Base-by-base conservation (phyloP, 2,113 vertebrate genomes). In the Maccullochella peelii region DNA sequence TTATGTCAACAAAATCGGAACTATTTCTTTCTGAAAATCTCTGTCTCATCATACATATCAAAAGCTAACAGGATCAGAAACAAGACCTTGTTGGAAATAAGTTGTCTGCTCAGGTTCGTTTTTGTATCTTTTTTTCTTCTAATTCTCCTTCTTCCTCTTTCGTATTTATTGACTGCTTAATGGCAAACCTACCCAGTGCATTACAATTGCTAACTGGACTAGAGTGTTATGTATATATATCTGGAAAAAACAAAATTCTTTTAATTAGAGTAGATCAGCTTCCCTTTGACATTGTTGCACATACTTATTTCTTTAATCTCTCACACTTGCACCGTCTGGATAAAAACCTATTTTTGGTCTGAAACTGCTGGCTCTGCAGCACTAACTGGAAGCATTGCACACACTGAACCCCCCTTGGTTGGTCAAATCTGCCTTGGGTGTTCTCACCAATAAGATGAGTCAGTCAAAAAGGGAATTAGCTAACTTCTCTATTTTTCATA, bases 391-490 rank as follows among this genome's bases (percentile, higher is more conserved):
- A 86, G 77, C 63, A 76, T 63, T n/a, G 78, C 58, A 55, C 57
- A 23, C 40, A 42, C 79, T n/a, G 70, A 30, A n/a, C n/a, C 58
- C 67, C 68, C 84, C 44, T 30, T 70, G 58, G 62, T 77, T 42
- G 44, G 62, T 21, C 27, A 49, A 58, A 82, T 72, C 71, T 55
- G 79, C 78, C 78, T 65, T 27, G 27, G 77, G 82, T 79, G 66
- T 49, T 76, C 67, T 82, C 65, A 69, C 77, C 73, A 81, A 72
- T 84, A 61, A 61, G 67, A 82, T 82, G 75, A 88, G 73, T 88
- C 74, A 83, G 70, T 73, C 50, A 58, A 54, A 83, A 68, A 68
- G n/a, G 40, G 49, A 84, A 58, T 88, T n/a, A 72, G 30, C 75
- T 77, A 72, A 36, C 75, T 77, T 83, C 54, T 49, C 14, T 67